Conservation (phyloP, 2,113 vertebrate species). For the Otis tarda region DNA sequence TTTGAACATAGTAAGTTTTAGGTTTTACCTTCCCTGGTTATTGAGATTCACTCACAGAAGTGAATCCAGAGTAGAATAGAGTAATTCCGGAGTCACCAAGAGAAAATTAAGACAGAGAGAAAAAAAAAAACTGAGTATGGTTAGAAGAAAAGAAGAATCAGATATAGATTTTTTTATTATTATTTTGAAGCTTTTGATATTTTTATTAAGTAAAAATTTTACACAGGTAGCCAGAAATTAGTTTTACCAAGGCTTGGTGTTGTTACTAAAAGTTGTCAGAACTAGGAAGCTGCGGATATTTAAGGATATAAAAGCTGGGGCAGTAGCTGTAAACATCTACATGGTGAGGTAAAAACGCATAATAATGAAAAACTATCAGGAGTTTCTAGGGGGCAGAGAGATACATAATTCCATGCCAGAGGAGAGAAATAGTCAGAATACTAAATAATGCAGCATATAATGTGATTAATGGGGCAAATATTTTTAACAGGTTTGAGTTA, state of each 20-base stretch:
- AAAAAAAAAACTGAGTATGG: background rate
- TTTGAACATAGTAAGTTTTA: background rate
- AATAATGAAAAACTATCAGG: background rate
- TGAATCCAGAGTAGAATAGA: background rate
- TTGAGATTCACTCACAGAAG: background rate
- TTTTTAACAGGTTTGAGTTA: slow-evolving; percentile 26
- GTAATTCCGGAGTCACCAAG: background rate
- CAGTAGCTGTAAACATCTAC: background rate
- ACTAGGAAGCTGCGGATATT: background rate
- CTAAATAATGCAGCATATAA: background rate
- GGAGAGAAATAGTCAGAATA: background rate
- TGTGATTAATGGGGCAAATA: slow-evolving; percentile 22
- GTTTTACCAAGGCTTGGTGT: background rate
- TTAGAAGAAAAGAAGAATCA: background rate
- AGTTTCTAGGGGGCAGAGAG: background rate
- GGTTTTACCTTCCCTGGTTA: background rate
- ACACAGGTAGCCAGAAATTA: background rate
- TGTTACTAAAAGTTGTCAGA: background rate
- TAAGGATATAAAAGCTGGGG: background rate
- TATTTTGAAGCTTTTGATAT: background rate
- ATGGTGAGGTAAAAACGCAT: background rate
- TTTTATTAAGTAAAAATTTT: background rate
- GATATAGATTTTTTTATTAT: background rate
- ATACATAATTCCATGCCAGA: background rate
- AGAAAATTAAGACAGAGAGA: background rate